Evolutionary conservation across 2,888 invertebrate genomes (phyloP).

Genomic region (Nebria salina): DNA sequence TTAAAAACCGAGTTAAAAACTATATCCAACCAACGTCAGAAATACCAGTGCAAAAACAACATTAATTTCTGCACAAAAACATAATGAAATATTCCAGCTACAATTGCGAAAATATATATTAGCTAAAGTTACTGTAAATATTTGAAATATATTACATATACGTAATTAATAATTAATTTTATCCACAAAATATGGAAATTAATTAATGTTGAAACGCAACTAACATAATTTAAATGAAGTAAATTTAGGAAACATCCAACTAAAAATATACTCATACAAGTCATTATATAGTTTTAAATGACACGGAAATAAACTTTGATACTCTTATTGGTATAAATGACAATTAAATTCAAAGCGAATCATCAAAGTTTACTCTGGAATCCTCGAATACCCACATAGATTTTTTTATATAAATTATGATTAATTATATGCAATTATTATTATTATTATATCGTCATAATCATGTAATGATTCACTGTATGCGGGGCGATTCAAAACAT

Average conservation of each 20-base stretch:
- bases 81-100: neutral
- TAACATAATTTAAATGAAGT: no score
- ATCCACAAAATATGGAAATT: no score
- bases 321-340: constrained; percentile 8
- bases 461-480: neutral
- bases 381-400: constrained; percentile 34
- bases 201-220: no score
- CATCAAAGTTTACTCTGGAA: constrained; percentile 21
- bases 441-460: constrained; percentile 2
- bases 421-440: constrained; percentile 35
- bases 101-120: neutral
- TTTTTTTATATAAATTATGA: constrained; percentile 26
- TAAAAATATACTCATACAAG: neutral
- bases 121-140: no score
- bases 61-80: neutral
- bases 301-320: constrained; percentile 31
- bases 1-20: constrained; percentile 2
- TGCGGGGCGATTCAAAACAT: neutral
- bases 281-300: neutral
- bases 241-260: no score
- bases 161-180: no score
- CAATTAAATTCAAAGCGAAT: constrained; percentile 22
- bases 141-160: no score
- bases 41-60: constrained; percentile 24
- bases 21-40: neutral